Conservation (phyloP, 2,888 invertebrate genomes). For the Scelioninae gen. 1 region DNA sequence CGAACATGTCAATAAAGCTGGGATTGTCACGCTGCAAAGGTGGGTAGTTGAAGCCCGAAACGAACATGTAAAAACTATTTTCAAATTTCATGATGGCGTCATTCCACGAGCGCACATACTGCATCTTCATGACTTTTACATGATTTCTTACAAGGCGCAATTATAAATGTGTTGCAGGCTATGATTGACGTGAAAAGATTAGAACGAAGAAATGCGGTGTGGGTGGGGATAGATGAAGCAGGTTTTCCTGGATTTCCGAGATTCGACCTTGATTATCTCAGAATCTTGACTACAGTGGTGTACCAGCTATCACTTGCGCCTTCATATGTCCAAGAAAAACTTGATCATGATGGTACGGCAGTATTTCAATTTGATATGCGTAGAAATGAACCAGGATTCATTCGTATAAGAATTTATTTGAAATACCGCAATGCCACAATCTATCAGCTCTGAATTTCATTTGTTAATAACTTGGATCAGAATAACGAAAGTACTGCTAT, state of each 20-base stretch:
- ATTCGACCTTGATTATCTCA: background rate
- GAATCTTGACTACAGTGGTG: background rate
- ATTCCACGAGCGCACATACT: background rate
- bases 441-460: background rate
- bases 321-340: background rate
- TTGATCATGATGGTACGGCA: background rate
- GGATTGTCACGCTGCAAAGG: background rate
- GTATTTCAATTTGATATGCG: background rate
- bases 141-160: background rate
- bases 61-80: background rate
- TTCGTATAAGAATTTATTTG: conserved; percentile 26
- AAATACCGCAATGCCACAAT: conserved; percentile 15
- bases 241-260: background rate
- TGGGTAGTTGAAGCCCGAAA: background rate
- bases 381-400: background rate
- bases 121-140: background rate
- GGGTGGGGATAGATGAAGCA: background rate
- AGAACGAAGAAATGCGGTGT: background rate
- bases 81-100: background rate
- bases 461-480: background rate
- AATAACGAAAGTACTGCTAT: background rate
- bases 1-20: background rate
- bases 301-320: background rate
- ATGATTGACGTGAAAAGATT: background rate
- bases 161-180: background rate